Evolutionary conservation across 2,113 vertebrate genomes (phyloP).

Genomic region (Leuciscus idus): DNA sequence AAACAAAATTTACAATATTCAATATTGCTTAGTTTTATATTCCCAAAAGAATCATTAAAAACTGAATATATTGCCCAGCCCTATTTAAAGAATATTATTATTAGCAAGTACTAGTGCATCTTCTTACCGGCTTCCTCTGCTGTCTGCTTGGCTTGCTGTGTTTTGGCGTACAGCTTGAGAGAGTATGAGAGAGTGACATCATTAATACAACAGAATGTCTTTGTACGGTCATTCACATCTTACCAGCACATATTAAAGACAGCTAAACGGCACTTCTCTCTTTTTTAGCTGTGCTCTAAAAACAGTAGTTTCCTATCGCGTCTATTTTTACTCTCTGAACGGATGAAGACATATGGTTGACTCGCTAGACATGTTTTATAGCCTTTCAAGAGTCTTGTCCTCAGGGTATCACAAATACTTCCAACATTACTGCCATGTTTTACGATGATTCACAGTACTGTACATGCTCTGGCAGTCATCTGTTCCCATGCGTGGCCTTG

Average conservation of each 20-base stretch:
- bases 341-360: background rate
- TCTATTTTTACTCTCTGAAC: background rate
- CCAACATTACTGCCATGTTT: background rate
- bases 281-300: background rate
- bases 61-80: background rate
- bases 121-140: constrained; percentile 89
- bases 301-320: background rate
- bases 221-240: background rate
- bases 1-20: background rate
- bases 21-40: background rate
- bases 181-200: background rate
- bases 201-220: background rate
- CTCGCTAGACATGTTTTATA: background rate
- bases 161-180: constrained; percentile 84
- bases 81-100: background rate
- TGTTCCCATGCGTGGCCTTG: background rate
- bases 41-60: background rate
- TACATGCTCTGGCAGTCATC: background rate
- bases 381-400: constrained; percentile 9
- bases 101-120: background rate
- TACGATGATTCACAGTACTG: background rate
- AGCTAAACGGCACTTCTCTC: background rate
- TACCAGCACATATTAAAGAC: background rate
- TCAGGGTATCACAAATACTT: constrained; percentile 12
- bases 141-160: constrained; percentile 86